Conservation (phyloP, 2,113 vertebrate species). For the Pseudonaja textilis region DNA sequence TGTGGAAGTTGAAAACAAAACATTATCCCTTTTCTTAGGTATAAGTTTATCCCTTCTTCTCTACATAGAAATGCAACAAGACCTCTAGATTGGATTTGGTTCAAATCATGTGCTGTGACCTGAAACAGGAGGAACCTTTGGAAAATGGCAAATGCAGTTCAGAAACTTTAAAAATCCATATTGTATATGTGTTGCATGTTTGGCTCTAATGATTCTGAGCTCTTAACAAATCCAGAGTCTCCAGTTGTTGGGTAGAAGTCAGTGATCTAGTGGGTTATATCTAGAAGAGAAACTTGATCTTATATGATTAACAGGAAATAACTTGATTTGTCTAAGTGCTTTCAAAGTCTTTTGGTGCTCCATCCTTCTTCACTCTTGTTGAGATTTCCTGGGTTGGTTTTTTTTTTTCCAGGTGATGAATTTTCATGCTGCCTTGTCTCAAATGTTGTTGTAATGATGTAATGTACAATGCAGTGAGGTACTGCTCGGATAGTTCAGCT, state of each 20-base stretch:
- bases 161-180: not conserved
- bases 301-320: not conserved
- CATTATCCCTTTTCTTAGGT: slow-evolving; percentile 72
- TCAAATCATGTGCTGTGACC: not conserved
- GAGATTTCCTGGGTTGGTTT: not conserved
- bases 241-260: not conserved
- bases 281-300: slow-evolving; percentile 2
- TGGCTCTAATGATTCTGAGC: slow-evolving; percentile 2
- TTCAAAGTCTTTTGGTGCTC: not conserved
- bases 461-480: not conserved
- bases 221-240: not conserved
- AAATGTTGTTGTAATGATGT: not conserved
- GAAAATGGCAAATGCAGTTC: slow-evolving; percentile 1
- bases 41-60: slow-evolving; percentile 57
- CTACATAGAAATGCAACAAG: slow-evolving; percentile 46
- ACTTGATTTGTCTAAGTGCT: not conserved
- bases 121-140: not conserved
- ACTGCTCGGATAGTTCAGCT: not conserved
- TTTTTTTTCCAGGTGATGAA: not conserved
- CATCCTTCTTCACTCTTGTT: not conserved
- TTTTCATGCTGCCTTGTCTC: not conserved
- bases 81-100: slow-evolving; percentile 41
- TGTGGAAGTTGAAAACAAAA: slow-evolving; percentile 83
- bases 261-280: not conserved
- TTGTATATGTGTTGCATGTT: not conserved